phyloP scores from a whole-genome alignment of 2,797 vertebrate species.

The Aphelocoma californica region DNA sequence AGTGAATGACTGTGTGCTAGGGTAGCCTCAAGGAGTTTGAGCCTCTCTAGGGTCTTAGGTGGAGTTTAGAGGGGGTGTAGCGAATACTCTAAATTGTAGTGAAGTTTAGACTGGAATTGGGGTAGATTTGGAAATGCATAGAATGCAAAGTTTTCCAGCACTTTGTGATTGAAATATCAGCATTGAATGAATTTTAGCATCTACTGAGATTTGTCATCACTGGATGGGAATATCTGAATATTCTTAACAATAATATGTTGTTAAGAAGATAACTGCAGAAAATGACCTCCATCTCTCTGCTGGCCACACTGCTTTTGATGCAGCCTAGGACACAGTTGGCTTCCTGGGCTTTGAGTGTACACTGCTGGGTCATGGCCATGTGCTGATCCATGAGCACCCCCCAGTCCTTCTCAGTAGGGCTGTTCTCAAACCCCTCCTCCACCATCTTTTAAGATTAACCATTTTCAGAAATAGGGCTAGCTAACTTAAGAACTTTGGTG shows the following conservation, averaged over 20 bases:
- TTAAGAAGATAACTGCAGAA: not conserved
- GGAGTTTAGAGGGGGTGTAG: not conserved
- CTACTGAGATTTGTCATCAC: not conserved
- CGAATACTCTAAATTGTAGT: not conserved
- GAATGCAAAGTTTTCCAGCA: not conserved
- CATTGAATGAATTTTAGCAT: not conserved
- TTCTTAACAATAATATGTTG: too few species aligned
- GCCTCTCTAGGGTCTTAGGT: not conserved
- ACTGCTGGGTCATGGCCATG: not conserved
- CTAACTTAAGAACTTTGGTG: not conserved
- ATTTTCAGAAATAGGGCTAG: not conserved
- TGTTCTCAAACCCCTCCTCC: not conserved
- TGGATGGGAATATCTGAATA: not conserved
- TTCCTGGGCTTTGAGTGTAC: not conserved
- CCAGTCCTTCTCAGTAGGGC: not conserved
- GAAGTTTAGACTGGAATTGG: not conserved
- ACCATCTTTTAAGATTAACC: not conserved
- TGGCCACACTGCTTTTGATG: rapidly evolving
- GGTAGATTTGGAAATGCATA: not conserved
- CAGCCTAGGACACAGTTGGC: not conserved
- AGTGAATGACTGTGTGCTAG: not conserved
- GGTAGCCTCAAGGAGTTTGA: not conserved
- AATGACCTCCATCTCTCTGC: not conserved
- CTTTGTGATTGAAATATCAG: not conserved
- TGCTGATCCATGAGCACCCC: not conserved